Conservation (phyloP, 1,140 invertebrate species). For the Conus betulinus region DNA sequence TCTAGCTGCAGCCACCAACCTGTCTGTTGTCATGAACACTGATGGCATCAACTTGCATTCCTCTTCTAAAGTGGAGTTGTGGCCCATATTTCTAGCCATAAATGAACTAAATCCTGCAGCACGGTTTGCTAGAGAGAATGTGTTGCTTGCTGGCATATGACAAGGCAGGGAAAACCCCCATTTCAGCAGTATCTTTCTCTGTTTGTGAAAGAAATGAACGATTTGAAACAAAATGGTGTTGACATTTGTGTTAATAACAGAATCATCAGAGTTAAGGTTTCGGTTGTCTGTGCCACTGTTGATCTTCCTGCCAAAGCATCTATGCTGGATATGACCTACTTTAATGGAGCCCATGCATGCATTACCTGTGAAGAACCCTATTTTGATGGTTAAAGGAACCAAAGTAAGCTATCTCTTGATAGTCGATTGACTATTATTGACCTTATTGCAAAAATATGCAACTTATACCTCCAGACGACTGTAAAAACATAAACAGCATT, state of each 20-base stretch:
- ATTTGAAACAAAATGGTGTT: conserved; percentile 28
- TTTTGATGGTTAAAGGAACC: too few relatives aligned
- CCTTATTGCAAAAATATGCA: too few relatives aligned
- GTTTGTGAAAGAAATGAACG: conserved; percentile 28
- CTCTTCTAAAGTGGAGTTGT: conserved; percentile 51
- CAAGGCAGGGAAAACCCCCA: conserved; percentile 49
- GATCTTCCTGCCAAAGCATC: conserved; percentile 22
- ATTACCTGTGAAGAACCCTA: conserved; percentile 47
- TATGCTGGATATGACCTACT: conserved; percentile 10
- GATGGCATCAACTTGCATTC: conserved; percentile 46
- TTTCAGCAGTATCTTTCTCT: conserved; percentile 35
- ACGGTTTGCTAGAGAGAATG: conserved; percentile 47
- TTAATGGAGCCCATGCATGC: conserved; percentile 24
- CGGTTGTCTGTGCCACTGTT: conserved; percentile 3
- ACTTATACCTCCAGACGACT: too few relatives aligned
- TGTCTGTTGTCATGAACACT: conserved; percentile 49
- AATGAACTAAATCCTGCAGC: conserved; percentile 45
- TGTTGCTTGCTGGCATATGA: conserved; percentile 43
- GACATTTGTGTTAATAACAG: background rate
- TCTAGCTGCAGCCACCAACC: background rate
- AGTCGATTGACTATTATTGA: too few relatives aligned
- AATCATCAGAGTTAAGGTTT: background rate
- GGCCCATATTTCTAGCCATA: conserved; percentile 49
- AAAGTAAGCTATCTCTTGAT: too few relatives aligned
- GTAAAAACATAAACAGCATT: too few relatives aligned